These are phyloP conservation scores for Neelides folsomi DNA, from an alignment of 2,888 invertebrate species.

Conservation along the genomic window DNA sequence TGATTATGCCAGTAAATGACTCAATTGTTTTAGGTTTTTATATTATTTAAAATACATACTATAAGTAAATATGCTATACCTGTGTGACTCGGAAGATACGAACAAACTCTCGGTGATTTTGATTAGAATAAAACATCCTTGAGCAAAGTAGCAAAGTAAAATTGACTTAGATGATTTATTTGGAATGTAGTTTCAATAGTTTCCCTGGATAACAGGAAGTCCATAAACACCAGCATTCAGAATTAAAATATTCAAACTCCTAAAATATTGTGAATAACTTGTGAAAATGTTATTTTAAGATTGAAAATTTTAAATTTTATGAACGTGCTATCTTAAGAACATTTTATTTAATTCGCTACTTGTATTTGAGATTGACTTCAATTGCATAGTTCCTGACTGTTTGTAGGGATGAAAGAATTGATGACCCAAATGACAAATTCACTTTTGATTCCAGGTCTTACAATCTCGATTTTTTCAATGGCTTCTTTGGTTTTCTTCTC, in stretches of 20 bases:
- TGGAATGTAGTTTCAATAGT: constrained; percentile 66
- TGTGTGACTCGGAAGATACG: constrained; percentile 79
- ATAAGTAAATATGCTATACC: too few relatives aligned
- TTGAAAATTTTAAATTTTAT: too few relatives aligned
- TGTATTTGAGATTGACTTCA: constrained; percentile 46
- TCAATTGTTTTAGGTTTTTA: too few relatives aligned
- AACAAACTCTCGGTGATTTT: constrained; percentile 60
- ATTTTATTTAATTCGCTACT: constrained; percentile 33
- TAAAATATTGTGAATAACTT: too few relatives aligned
- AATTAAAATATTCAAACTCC: constrained; percentile 38
- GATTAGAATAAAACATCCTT: constrained; percentile 50
- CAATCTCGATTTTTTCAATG: constrained; percentile 53
- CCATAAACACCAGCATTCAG: constrained; percentile 73
- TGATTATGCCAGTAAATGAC: too few relatives aligned
- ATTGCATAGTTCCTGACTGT: constrained; percentile 54
- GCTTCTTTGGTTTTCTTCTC: constrained; percentile 54
- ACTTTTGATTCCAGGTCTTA: constrained; percentile 54
- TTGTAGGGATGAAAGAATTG: constrained; percentile 52
- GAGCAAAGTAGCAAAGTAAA: constrained; percentile 62
- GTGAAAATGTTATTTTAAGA: too few relatives aligned
- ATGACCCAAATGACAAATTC: constrained; percentile 54
- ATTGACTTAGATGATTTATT: constrained; percentile 74
- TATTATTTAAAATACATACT: too few relatives aligned
- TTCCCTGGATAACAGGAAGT: constrained; percentile 54
- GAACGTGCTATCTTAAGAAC: background rate